Conservation (phyloP, 2,797 vertebrate species). For the Syndactyla subalaris region DNA sequence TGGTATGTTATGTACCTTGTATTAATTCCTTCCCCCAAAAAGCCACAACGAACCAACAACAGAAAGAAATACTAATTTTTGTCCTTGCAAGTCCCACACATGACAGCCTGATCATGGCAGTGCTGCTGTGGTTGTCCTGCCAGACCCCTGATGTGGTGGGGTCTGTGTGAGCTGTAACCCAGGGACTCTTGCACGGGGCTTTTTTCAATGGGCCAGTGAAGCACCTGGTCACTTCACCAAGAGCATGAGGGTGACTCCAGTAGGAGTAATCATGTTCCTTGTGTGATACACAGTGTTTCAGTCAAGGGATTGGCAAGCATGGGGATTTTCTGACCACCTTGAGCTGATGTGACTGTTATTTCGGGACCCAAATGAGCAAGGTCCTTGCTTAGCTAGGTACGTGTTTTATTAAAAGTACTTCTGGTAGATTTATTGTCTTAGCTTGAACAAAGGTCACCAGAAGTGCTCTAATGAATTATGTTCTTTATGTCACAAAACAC, state of each 20-base stretch:
- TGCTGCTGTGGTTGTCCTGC: rapidly evolving
- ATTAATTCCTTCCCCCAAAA: background rate
- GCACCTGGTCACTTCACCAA: rapidly evolving
- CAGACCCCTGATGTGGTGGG: rapidly evolving
- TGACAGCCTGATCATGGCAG: rapidly evolving
- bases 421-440: no score
- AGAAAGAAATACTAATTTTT: background rate
- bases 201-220: background rate
- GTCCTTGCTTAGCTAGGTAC: background rate
- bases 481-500: background rate
- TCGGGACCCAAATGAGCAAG: background rate
- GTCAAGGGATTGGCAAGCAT: rapidly evolving
- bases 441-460: background rate
- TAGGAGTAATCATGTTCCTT: rapidly evolving
- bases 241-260: background rate
- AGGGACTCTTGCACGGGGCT: rapidly evolving
- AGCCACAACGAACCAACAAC: rapidly evolving
- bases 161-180: rapidly evolving
- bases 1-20: rapidly evolving
- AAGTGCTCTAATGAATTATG: background rate
- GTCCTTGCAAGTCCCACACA: background rate
- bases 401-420: background rate
- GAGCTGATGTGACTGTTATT: background rate
- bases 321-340: background rate
- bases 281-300: background rate